phyloP scores from a whole-genome alignment of 2,113 vertebrate genomes.

The Polyodon spathula region DNA sequence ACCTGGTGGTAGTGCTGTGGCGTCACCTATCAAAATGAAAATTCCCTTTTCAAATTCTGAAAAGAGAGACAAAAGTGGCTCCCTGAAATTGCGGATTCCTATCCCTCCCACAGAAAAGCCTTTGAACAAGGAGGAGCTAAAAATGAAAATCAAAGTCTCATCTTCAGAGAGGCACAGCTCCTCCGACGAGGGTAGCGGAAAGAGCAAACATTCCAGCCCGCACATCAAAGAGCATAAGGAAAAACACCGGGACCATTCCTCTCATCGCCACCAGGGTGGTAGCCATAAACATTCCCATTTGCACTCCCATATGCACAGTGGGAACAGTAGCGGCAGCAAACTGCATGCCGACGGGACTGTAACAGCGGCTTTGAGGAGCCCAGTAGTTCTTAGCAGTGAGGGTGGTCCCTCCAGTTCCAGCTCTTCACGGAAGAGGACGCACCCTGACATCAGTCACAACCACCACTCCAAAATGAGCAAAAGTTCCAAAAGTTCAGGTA shows the following conservation, averaged over 20 bases:
- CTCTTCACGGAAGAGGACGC: slow-evolving; percentile 75
- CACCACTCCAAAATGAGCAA: slow-evolving; percentile 97
- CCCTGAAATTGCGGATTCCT: slow-evolving; percentile 76
- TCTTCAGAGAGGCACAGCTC: slow-evolving; percentile 86
- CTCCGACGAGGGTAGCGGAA: slow-evolving; percentile 78
- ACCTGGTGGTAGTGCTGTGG: slow-evolving; percentile 47
- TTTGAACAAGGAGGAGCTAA: slow-evolving; percentile 80
- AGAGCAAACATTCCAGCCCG: slow-evolving; percentile 84
- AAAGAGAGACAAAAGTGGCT: slow-evolving; percentile 74
- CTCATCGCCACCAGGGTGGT: slow-evolving; percentile 68
- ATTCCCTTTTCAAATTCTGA: slow-evolving; percentile 56
- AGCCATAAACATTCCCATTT: slow-evolving; percentile 70
- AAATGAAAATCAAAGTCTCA: slow-evolving; percentile 96
- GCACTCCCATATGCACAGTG: slow-evolving; percentile 46
- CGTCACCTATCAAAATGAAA: slow-evolving; percentile 83
- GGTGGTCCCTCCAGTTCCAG: slow-evolving; percentile 56
- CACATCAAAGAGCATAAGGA: slow-evolving; percentile 75
- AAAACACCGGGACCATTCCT: slow-evolving; percentile 75
- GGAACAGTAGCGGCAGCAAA: slow-evolving; percentile 54
- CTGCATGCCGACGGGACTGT: slow-evolving; percentile 48
- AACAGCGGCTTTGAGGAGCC: slow-evolving; percentile 59
- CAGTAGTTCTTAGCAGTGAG: slow-evolving; percentile 60
- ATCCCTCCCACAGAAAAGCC: slow-evolving; percentile 69
- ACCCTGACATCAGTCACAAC: slow-evolving; percentile 83
- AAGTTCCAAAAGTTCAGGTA: slow-evolving; percentile 98